Evolutionary conservation across 2,888 invertebrate species (phyloP).

Genomic region (Eremobia ochroleuca): DNA sequence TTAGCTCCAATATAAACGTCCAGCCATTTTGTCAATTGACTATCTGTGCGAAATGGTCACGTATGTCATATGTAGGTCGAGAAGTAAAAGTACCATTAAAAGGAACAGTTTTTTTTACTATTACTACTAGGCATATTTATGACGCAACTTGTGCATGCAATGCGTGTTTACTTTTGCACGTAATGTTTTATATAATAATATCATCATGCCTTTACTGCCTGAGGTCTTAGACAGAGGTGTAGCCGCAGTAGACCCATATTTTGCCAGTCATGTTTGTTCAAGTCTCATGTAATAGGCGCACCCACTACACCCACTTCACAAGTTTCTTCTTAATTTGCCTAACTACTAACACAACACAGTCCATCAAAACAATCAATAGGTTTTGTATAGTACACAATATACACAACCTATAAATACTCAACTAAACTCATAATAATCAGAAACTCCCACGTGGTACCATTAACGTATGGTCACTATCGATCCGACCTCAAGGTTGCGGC

Average conservation of each 20-base stretch:
- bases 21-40: conserved; percentile 51
- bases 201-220: neutral
- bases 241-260: too few species aligned
- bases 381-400: neutral
- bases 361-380: neutral
- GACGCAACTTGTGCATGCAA: neutral
- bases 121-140: neutral
- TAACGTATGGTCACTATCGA: conserved; percentile 38
- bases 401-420: conserved; percentile 10
- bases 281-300: too few species aligned
- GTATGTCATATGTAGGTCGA: conserved; percentile 5
- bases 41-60: conserved; percentile 21
- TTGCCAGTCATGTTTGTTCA: too few species aligned
- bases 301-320: too few species aligned
- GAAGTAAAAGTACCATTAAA: conserved; percentile 3
- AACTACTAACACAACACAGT: neutral
- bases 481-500: conserved; percentile 32
- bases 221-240: neutral
- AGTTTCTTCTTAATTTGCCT: too few species aligned
- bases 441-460: neutral
- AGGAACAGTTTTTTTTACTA: neutral
- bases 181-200: neutral
- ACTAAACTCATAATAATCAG: conserved; percentile 31
- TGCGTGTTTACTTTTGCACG: neutral
- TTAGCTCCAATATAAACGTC: conserved; percentile 35